A percentile compares a stretch with the other conserved stretches of the same genome.
These are phyloP conservation scores for Didymodactylos carnosus DNA, from an alignment of 2,888 invertebrate species.

Conservation along the genomic window DNA sequence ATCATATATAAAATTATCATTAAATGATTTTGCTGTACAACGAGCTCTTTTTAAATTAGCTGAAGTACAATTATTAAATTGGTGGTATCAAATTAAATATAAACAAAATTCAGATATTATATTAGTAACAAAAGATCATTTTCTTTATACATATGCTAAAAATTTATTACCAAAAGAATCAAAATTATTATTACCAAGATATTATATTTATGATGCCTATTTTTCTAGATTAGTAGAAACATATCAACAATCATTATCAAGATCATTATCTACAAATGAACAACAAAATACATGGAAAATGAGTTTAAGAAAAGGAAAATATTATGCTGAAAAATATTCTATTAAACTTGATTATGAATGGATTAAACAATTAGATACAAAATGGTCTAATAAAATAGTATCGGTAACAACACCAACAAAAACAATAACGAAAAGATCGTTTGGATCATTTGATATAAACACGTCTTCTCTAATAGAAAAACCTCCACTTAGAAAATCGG, in stretches of 20 bases:
- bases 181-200: neutral
- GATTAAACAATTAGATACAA: neutral
- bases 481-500: neutral
- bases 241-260: neutral
- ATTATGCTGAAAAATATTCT: neutral
- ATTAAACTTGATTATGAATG: neutral
- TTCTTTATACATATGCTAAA: neutral
- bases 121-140: neutral
- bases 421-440: neutral
- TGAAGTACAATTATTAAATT: neutral
- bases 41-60: neutral
- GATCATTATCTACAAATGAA: neutral
- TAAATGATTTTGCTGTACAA: neutral
- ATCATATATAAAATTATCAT: neutral
- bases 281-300: neutral
- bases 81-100: neutral
- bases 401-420: neutral
- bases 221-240: neutral
- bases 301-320: neutral
- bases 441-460: no score
- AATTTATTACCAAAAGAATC: neutral
- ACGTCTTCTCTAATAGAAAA: no score
- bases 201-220: neutral
- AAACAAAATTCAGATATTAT: neutral
- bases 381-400: neutral